Conservation (phyloP, 2,113 vertebrate genomes). For the Eptesicus fuscus region DNA sequence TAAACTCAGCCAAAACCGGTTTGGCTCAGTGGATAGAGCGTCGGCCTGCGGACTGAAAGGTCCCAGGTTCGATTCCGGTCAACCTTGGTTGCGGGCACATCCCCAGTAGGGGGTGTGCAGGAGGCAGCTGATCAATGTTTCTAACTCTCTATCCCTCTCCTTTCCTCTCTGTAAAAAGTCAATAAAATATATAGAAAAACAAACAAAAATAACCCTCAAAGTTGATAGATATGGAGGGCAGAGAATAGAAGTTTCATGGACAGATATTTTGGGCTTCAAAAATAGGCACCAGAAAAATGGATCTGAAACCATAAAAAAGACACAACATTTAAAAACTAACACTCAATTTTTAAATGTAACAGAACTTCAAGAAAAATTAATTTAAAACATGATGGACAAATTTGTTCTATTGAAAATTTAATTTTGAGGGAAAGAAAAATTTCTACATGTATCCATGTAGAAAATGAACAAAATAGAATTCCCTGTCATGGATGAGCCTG, state of each 20-base stretch:
- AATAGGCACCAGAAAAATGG: neutral
- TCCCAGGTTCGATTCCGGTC: too few relatives aligned
- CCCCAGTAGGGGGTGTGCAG: too few relatives aligned
- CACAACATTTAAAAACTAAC: neutral
- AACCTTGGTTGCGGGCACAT: too few relatives aligned
- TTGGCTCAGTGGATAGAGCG: too few relatives aligned
- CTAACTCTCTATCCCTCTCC: too few relatives aligned
- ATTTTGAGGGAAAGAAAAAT: constrained; percentile 17
- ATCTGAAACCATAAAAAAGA: neutral
- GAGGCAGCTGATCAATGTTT: too few relatives aligned
- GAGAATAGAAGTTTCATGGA: neutral
- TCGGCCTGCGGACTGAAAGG: too few relatives aligned
- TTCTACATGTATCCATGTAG: neutral
- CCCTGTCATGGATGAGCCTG: neutral
- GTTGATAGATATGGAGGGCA: neutral
- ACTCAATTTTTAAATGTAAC: neutral
- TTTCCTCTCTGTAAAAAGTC: too few relatives aligned
- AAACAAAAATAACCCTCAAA: neutral
- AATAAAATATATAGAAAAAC: too few relatives aligned
- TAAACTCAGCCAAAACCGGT: neutral
- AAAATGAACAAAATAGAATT: neutral
- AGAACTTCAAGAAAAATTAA: neutral
- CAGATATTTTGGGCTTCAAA: neutral
- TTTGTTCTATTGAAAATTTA: neutral
- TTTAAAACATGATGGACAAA: neutral